phyloP scores from a whole-genome alignment of 2,797 vertebrate genomes.

The Dicrostonyx torquatus region DNA sequence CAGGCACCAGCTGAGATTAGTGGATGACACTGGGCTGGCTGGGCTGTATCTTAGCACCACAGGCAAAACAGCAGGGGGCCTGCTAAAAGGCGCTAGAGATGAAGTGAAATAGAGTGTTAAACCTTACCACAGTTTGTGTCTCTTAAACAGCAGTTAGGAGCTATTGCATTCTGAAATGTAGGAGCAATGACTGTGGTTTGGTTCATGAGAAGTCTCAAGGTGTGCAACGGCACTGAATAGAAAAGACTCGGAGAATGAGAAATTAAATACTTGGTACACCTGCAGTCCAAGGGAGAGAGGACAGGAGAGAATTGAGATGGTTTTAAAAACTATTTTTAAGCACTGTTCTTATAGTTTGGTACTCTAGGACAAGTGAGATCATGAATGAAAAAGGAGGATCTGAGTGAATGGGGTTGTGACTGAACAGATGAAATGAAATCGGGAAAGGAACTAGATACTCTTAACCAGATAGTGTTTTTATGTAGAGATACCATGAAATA shows the following conservation, averaged over 20 bases:
- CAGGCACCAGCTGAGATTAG: neutral
- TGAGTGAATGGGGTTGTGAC: neutral
- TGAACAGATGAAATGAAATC: neutral
- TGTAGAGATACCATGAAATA: neutral
- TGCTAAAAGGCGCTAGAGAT: neutral
- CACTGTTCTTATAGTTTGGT: neutral
- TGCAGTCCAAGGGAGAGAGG: neutral
- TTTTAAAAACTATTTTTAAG: conserved; percentile 2
- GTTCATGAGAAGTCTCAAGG: neutral
- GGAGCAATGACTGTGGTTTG: neutral
- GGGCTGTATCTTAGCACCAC: neutral
- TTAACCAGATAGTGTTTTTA: neutral
- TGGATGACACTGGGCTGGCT: neutral
- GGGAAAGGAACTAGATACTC: neutral
- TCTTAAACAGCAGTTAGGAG: neutral
- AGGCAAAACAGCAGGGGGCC: neutral
- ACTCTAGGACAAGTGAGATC: neutral
- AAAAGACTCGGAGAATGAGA: neutral
- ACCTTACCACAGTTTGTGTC: neutral
- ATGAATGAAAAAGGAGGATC: neutral
- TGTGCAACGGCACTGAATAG: neutral
- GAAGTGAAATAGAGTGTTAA: neutral
- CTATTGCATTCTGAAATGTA: neutral
- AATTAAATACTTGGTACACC: neutral
- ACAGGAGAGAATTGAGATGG: neutral